Conservation (phyloP, 2,888 invertebrate genomes). For the Euplexia lucipara region DNA sequence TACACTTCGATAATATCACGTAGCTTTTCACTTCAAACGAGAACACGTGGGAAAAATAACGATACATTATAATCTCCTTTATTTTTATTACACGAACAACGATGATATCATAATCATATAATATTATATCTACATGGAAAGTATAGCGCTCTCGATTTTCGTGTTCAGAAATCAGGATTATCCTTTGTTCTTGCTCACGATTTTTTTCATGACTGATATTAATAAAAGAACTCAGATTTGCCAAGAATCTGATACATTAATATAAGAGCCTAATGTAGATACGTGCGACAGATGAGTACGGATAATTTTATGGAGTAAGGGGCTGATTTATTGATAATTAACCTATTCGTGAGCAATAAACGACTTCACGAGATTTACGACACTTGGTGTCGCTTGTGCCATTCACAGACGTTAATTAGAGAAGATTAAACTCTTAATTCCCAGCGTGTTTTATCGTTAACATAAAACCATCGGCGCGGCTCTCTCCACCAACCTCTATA, state of each 20-base stretch:
- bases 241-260: conserved; percentile 7
- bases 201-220: conserved; percentile 27
- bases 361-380: conserved; percentile 25
- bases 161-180: conserved; percentile 15
- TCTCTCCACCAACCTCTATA: conserved; percentile 27
- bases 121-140: no score
- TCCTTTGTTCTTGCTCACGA: conserved; percentile 38
- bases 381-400: conserved; percentile 25
- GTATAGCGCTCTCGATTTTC: background rate
- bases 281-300: conserved; percentile 7
- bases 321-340: conserved; percentile 14
- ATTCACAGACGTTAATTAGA: conserved; percentile 45
- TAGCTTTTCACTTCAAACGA: conserved; percentile 18
- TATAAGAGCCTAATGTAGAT: conserved; percentile 26
- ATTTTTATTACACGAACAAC: conserved; percentile 11
- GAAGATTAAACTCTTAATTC: conserved; percentile 44
- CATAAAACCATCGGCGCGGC: conserved; percentile 46
- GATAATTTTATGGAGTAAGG: conserved; percentile 7
- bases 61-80: conserved; percentile 1
- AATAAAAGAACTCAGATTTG: conserved; percentile 17
- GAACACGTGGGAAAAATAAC: conserved; percentile 28
- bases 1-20: conserved; percentile 10
- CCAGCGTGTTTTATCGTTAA: conserved; percentile 41
- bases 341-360: conserved; percentile 22
- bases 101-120: conserved; percentile 28